phyloP scores from a whole-genome alignment of 1,140 invertebrate genomes.

The Protaetia brevitarsis region DNA sequence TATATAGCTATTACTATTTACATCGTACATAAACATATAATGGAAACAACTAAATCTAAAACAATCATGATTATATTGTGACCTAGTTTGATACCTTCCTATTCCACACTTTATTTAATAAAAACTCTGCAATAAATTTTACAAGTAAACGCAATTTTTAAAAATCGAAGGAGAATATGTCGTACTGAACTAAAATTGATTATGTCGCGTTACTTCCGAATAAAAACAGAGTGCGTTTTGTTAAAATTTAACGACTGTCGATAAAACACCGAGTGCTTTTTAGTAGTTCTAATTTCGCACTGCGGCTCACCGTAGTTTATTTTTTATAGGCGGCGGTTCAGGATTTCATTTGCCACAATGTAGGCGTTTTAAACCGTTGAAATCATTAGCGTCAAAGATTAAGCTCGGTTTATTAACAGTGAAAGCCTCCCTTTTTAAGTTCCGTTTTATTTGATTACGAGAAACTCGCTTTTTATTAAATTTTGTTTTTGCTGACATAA shows the following conservation, averaged over 20 bases:
- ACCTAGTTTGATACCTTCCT: no score
- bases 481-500: background rate
- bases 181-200: background rate
- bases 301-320: slow-evolving; percentile 7
- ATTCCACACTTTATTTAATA: background rate
- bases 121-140: background rate
- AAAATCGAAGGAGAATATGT: background rate
- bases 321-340: background rate
- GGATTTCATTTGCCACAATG: background rate
- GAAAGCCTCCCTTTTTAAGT: background rate
- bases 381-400: slow-evolving; percentile 16
- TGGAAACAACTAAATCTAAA: no score
- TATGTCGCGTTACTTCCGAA: background rate
- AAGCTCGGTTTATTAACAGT: slow-evolving; percentile 4
- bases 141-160: background rate
- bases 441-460: background rate
- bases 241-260: slow-evolving; percentile 1
- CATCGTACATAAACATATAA: no score
- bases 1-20: no score
- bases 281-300: slow-evolving; percentile 14
- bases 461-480: background rate
- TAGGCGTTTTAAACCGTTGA: background rate
- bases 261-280: slow-evolving; percentile 15
- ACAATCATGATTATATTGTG: no score
- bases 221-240: background rate